Conservation (phyloP, 1,140 invertebrate genomes). For the Drosophila neocordata region DNA sequence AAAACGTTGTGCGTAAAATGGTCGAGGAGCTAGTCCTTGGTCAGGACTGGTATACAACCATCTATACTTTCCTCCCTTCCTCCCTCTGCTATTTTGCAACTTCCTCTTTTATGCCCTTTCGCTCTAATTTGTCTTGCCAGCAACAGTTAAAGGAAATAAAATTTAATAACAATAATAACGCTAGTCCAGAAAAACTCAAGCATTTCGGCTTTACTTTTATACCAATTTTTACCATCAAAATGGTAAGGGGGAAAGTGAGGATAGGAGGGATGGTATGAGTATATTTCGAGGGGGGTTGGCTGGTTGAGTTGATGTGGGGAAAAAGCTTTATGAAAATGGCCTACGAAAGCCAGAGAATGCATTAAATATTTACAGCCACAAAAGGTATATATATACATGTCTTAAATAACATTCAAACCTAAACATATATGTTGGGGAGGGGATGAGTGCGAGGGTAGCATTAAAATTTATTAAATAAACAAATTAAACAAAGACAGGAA, state of each 20-base stretch:
- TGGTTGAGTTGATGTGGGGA: slow-evolving; percentile 10
- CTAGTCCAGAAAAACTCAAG: slow-evolving; percentile 56
- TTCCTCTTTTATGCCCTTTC: neutral
- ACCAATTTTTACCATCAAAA: slow-evolving; percentile 31
- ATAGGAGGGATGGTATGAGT: no score
- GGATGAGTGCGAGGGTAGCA: slow-evolving; percentile 4
- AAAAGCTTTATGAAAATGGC: slow-evolving; percentile 63
- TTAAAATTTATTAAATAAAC: no score
- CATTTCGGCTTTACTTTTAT: slow-evolving; percentile 62
- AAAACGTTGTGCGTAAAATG: slow-evolving; percentile 73
- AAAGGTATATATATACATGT: slow-evolving; percentile 45
- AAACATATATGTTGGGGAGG: slow-evolving; percentile 6
- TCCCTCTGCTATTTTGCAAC: neutral
- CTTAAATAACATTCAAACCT: slow-evolving; percentile 59
- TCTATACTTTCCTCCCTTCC: neutral
- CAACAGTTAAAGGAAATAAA: slow-evolving; percentile 76
- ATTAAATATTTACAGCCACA: slow-evolving; percentile 77
- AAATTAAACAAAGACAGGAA: no score
- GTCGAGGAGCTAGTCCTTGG: slow-evolving; percentile 24
- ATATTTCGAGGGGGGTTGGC: neutral
- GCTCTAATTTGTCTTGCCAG: slow-evolving; percentile 60
- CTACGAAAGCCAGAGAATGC: slow-evolving; percentile 43
- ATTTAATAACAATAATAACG: slow-evolving; percentile 80
- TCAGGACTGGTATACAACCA: slow-evolving; percentile 1
- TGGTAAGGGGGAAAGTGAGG: neutral